Evolutionary conservation across 2,888 invertebrate species (phyloP).

Genomic region (Hirtodrosophila alboralis): DNA sequence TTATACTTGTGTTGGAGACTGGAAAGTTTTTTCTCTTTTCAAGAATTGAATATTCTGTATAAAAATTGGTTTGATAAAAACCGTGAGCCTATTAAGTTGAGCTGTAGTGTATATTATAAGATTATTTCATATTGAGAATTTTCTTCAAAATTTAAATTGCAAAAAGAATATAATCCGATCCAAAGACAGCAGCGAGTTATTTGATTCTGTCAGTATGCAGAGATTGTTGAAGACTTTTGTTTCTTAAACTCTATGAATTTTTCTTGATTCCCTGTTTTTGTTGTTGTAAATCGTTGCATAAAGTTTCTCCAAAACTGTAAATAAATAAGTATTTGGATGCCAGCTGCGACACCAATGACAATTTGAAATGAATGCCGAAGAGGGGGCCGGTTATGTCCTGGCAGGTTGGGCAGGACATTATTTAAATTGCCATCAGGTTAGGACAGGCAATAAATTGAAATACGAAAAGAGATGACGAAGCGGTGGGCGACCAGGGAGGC

Average conservation of each 20-base stretch:
- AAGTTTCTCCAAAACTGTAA: constrained; percentile 19
- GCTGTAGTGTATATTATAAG: too few species aligned
- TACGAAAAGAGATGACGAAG: constrained; percentile 37
- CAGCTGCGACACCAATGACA: constrained; percentile 48
- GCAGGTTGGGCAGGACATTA: constrained; percentile 52
- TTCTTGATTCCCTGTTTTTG: constrained; percentile 3
- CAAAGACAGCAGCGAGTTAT: too few species aligned
- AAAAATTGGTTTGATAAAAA: too few species aligned
- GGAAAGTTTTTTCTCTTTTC: too few species aligned
- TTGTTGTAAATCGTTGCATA: constrained; percentile 10
- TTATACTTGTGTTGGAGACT: too few species aligned
- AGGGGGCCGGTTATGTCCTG: not conserved
- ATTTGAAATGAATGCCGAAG: constrained; percentile 20
- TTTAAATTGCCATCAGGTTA: constrained; percentile 69
- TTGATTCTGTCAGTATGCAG: too few species aligned
- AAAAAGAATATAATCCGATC: too few species aligned
- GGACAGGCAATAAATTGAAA: constrained; percentile 68
- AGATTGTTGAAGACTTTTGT: too few species aligned
- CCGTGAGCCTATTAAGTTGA: too few species aligned
- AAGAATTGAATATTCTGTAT: too few species aligned
- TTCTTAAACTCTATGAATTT: not conserved
- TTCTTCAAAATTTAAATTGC: too few species aligned
- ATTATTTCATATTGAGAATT: too few species aligned
- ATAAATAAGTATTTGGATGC: constrained; percentile 43
- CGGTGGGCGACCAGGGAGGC: constrained; percentile 1